These are phyloP conservation scores for Apamea crenata DNA, from an alignment of 2,888 invertebrate genomes.

Conservation along the genomic window DNA sequence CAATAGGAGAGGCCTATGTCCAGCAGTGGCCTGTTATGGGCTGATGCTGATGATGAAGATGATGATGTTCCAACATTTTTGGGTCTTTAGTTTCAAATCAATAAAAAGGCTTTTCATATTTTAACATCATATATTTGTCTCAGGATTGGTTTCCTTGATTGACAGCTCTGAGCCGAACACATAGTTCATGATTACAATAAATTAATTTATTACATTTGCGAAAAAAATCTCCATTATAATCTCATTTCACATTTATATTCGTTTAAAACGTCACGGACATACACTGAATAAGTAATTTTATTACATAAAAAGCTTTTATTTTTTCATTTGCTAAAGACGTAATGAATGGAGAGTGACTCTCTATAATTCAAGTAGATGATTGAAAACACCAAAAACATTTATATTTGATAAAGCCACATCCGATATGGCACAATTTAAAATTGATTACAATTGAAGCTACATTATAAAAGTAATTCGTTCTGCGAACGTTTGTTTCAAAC, in stretches of 20 bases:
- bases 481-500: slow-evolving; percentile 67
- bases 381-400: slow-evolving; percentile 56
- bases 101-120: slow-evolving; percentile 52
- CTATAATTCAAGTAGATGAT: slow-evolving; percentile 53
- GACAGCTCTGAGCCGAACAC: slow-evolving; percentile 85
- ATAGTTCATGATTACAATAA: slow-evolving; percentile 67
- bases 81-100: background rate
- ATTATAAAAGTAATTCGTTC: slow-evolving; percentile 67
- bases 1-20: too few species aligned
- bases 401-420: slow-evolving; percentile 69
- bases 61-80: background rate
- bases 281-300: slow-evolving; percentile 72
- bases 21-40: too few species aligned
- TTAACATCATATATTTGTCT: slow-evolving; percentile 81
- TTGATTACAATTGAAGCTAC: slow-evolving; percentile 66
- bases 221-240: slow-evolving; percentile 64
- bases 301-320: slow-evolving; percentile 72
- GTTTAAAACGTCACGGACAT: slow-evolving; percentile 78
- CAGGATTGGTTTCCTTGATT: slow-evolving; percentile 70
- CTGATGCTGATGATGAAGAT: too few species aligned
- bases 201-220: slow-evolving; percentile 61
- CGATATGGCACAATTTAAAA: slow-evolving; percentile 74
- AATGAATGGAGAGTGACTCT: slow-evolving; percentile 67
- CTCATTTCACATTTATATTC: slow-evolving; percentile 68
- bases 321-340: slow-evolving; percentile 64